Conservation (phyloP, 1,140 invertebrate species). For the Sogatella furcifera region DNA sequence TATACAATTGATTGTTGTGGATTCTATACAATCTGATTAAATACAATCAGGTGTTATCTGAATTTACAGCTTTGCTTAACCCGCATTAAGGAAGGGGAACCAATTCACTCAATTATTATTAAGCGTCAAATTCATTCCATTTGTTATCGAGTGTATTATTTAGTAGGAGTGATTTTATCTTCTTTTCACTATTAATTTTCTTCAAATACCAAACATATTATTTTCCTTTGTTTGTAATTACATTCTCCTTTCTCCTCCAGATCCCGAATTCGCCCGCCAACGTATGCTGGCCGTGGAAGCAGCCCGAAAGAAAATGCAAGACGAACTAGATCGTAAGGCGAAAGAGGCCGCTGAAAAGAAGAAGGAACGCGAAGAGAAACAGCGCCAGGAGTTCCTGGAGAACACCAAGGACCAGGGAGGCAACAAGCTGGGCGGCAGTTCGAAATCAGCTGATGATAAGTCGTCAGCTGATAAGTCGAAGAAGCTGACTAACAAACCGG, state of each 20-base stretch:
- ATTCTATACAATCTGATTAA: too few relatives aligned
- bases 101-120: too few relatives aligned
- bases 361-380: slow-evolving; percentile 15
- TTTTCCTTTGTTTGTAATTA: slow-evolving; percentile 8
- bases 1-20: too few relatives aligned
- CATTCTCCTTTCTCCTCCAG: slow-evolving; percentile 6
- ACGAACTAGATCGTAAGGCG: slow-evolving; percentile 21
- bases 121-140: too few relatives aligned
- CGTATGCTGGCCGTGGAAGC: slow-evolving; percentile 15
- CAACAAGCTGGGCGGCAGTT: not conserved
- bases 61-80: too few relatives aligned
- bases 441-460: not conserved
- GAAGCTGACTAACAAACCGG: slow-evolving; percentile 10
- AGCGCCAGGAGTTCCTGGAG: slow-evolving; percentile 5
- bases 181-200: too few relatives aligned
- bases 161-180: too few relatives aligned
- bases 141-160: too few relatives aligned
- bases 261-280: slow-evolving; percentile 19
- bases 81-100: too few relatives aligned
- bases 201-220: not conserved
- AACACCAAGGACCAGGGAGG: not conserved
- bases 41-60: too few relatives aligned
- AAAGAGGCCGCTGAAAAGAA: slow-evolving; percentile 17
- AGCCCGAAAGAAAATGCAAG: slow-evolving; percentile 21
- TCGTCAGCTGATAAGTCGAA: not conserved